These are phyloP conservation scores for Varroa destructor DNA, from an alignment of 1,140 invertebrate species.

Conservation along the genomic window DNA sequence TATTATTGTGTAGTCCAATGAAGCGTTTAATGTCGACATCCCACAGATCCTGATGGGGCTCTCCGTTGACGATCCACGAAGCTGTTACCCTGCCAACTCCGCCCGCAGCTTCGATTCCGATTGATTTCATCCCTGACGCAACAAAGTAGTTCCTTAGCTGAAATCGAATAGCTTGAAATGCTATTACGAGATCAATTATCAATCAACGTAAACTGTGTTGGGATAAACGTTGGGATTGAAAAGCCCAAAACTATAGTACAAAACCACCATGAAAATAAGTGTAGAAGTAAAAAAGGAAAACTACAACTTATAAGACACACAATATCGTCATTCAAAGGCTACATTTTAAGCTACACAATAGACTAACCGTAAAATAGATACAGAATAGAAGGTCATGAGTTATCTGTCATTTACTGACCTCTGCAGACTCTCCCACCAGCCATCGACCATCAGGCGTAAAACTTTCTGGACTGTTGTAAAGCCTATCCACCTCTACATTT, in stretches of 20 bases:
- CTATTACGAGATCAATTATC: slow-evolving; percentile 15
- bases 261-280: neutral
- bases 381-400: neutral
- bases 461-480: slow-evolving; percentile 76
- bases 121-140: slow-evolving; percentile 86
- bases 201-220: neutral
- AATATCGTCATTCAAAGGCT: no score
- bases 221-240: neutral
- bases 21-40: slow-evolving; percentile 83
- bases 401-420: slow-evolving; percentile 46
- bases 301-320: no score
- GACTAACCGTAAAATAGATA: no score
- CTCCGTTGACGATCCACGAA: slow-evolving; percentile 71
- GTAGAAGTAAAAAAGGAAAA: no score
- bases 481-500: slow-evolving; percentile 52
- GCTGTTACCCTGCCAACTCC: slow-evolving; percentile 80
- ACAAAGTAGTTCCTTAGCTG: slow-evolving; percentile 85
- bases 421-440: slow-evolving; percentile 72
- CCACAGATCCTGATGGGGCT: slow-evolving; percentile 64
- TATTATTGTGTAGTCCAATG: slow-evolving; percentile 86
- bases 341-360: no score
- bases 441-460: slow-evolving; percentile 64
- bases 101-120: slow-evolving; percentile 77
- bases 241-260: no score
- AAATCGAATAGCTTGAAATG: slow-evolving; percentile 31